Base-by-base conservation (phyloP, 1,140 invertebrate genomes). In the Himalopsyche phryganea region DNA sequence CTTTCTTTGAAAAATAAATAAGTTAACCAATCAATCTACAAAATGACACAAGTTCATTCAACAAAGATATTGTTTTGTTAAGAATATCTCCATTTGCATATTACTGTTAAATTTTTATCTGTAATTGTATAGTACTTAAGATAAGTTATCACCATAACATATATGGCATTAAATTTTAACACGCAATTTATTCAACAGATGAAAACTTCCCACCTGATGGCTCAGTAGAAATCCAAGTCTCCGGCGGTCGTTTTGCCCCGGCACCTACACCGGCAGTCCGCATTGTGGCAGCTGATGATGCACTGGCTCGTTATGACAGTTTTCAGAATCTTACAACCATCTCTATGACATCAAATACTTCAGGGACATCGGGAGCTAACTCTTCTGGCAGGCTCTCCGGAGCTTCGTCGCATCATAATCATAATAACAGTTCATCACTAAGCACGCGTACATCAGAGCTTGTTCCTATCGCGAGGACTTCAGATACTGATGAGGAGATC, bases 301-400 rank as follows among this genome's bases (percentile, higher is more conserved):
- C 84, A 1, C 80, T 94, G 33, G 83, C 88, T 1, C 78, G 89
- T 42, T 89, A 86, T 73, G 90, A 95, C 74, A 92, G 89, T 54
- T 91, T 93, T 65, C 88, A 92, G 66, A 86, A 90, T 66, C 81
- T 91, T 62, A 61, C 71, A 1, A 51, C 47, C 33, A 28, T 38
- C 6, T 38, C 56, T 5, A 20, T 40, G 56, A 36, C 28, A 49
- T 44, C 42, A 7, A 19, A n/a, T 15, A 15, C 23, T 19, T n/a
- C 13, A 5, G 42, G 47, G 36, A 42, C 32, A 38, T 28, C 35
- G 42, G 40, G 42, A 45, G 10, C 42, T 15, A 17, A n/a, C 15
- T 11, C n/a, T 15, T 11, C 42, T 15, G 18, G 9, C 42, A 3
- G 42, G 5, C 13, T 17, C 42, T 10, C 18, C 42, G 18, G 42